phyloP scores from a whole-genome alignment of 2,888 invertebrate genomes.

The Pollenia labialis region DNA sequence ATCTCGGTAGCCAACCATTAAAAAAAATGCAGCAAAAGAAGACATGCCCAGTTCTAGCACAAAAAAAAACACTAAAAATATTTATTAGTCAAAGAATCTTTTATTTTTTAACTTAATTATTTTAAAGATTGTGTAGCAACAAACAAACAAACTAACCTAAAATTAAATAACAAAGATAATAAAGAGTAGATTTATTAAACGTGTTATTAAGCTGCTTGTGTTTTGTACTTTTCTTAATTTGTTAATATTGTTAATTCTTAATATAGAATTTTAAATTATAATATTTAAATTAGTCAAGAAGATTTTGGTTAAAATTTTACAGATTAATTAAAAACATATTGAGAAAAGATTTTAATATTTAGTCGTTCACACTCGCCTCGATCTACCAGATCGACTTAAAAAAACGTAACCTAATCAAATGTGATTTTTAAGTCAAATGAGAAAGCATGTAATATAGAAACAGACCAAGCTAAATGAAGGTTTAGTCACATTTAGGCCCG shows the following conservation, averaged over 20 bases:
- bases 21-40: constrained; percentile 71
- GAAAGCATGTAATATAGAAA: no score
- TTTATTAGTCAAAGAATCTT: constrained; percentile 26
- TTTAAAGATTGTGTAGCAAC: constrained; percentile 25
- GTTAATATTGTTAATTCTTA: constrained; percentile 1
- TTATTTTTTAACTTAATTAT: constrained; percentile 50
- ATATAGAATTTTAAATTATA: background rate
- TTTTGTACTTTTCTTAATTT: constrained; percentile 12
- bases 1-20: constrained; percentile 42
- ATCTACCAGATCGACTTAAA: no score
- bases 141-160: background rate
- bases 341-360: no score
- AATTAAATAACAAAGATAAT: constrained; percentile 8
- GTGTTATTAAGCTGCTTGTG: constrained; percentile 39
- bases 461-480: no score
- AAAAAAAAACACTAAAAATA: constrained; percentile 12
- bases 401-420: no score
- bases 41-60: constrained; percentile 75
- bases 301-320: no score
- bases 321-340: no score
- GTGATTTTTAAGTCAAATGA: no score
- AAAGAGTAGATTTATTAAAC: constrained; percentile 4
- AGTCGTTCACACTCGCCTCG: no score
- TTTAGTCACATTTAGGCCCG: no score
- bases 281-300: no score